A percentile compares a stretch with the other conserved stretches of the same genome.
Conservation (phyloP, 2,797 vertebrate genomes). For the Sebastes variabilis region DNA sequence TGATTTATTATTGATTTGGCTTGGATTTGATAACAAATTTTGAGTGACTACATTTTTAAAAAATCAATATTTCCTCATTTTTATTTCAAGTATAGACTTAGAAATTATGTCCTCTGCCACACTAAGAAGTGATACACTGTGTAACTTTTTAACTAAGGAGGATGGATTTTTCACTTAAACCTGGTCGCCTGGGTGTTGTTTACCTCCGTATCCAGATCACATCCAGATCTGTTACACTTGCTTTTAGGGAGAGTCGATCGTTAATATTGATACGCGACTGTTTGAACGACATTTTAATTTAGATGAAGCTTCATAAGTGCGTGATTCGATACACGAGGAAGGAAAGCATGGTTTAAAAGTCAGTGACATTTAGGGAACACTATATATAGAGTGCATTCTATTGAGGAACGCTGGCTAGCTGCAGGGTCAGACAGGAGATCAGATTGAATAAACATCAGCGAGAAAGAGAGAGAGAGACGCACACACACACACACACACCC, state of each 20-base stretch:
- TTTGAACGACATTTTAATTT: background rate
- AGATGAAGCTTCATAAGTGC: background rate
- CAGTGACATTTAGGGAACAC: conserved; percentile 58
- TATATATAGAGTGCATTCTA: conserved; percentile 51
- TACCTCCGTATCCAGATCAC: background rate
- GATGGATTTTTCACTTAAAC: background rate
- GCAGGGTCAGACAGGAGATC: conserved; percentile 56
- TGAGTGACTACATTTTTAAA: background rate
- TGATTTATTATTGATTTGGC: background rate
- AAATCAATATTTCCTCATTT: background rate
- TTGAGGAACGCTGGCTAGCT: conserved; percentile 38
- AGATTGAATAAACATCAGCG: conserved; percentile 64
- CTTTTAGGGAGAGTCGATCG: background rate
- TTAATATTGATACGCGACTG: background rate
- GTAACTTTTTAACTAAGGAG: background rate
- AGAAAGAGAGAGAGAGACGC: background rate
- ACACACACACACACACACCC: background rate
- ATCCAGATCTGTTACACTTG: background rate
- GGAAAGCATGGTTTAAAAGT: conserved; percentile 22
- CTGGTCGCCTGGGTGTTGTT: background rate
- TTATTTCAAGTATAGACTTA: background rate
- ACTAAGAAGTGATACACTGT: background rate
- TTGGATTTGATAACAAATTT: background rate
- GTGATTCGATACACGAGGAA: background rate
- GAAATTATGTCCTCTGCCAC: background rate